These are phyloP conservation scores for Glandiceps talaboti DNA, from an alignment of 53 echinoderm and acorn worm species.

Conservation along the genomic window DNA sequence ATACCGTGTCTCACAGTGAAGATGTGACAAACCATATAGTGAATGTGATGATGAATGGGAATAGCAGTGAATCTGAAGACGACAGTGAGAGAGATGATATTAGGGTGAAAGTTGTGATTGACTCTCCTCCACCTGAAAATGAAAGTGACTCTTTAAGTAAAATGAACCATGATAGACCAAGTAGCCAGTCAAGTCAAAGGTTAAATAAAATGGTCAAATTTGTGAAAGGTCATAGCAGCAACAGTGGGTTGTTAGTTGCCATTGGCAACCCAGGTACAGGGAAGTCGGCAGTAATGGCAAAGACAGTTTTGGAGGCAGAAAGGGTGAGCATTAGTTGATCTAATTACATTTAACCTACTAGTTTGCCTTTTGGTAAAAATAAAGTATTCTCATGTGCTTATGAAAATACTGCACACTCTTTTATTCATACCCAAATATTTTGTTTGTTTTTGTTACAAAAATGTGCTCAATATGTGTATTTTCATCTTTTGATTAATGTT, in stretches of 20 bases:
- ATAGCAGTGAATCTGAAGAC: background rate
- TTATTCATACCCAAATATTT: too few relatives aligned
- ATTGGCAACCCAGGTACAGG: constrained; percentile 81
- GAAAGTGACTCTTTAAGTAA: background rate
- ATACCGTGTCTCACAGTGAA: background rate
- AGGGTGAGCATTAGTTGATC: constrained; percentile 30
- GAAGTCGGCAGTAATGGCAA: constrained; percentile 80
- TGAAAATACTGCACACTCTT: too few relatives aligned
- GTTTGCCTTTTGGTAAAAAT: too few relatives aligned
- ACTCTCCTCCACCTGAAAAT: background rate
- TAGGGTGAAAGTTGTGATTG: background rate
- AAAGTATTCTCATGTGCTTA: too few relatives aligned
- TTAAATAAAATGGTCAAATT: background rate
- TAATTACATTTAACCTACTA: too few relatives aligned
- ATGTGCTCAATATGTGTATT: too few relatives aligned
- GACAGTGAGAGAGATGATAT: too few relatives aligned
- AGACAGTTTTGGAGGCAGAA: constrained; percentile 57
- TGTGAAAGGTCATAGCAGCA: background rate
- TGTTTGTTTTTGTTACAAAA: too few relatives aligned
- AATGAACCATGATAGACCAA: background rate
- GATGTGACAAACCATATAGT: background rate
- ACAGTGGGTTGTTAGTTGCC: constrained; percentile 23
- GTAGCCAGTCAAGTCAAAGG: background rate
- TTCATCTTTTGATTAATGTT: too few relatives aligned
- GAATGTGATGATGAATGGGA: background rate